Percentiles rank a stretch among this genome's conserved stretches.
These are phyloP conservation scores for Equus quagga DNA, from an alignment of 2,113 vertebrate species.

Conservation along the genomic window DNA sequence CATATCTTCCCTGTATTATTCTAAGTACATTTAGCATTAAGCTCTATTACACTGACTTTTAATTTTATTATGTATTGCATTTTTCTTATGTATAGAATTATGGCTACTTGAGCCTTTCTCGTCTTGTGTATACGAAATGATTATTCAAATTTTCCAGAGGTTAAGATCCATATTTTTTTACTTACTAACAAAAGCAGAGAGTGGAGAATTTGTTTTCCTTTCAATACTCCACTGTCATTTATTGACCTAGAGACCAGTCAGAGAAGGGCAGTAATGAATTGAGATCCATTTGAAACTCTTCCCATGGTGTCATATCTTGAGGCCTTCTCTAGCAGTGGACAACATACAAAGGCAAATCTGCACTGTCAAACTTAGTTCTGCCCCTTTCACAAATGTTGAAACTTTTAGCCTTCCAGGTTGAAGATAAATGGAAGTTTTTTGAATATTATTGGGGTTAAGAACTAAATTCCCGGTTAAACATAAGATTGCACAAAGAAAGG, in stretches of 20 bases:
- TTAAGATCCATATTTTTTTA: neutral
- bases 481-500: neutral
- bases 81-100: neutral
- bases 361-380: neutral
- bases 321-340: neutral
- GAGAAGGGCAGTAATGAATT: neutral
- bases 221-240: neutral
- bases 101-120: neutral
- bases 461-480: neutral
- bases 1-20: neutral
- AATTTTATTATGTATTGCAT: neutral
- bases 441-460: neutral
- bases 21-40: slow-evolving; percentile 4
- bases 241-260: neutral
- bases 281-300: neutral
- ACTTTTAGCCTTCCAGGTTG: neutral
- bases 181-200: neutral
- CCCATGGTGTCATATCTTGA: neutral
- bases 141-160: neutral
- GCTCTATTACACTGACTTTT: neutral
- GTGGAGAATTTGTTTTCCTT: neutral
- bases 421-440: neutral
- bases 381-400: neutral
- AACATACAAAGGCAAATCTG: neutral
- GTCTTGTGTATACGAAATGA: neutral